Evolutionary conservation across 1,140 invertebrate genomes (phyloP), one percentile per base, ranked within the genome.

Genomic region (Sogatella furcifera): DNA sequence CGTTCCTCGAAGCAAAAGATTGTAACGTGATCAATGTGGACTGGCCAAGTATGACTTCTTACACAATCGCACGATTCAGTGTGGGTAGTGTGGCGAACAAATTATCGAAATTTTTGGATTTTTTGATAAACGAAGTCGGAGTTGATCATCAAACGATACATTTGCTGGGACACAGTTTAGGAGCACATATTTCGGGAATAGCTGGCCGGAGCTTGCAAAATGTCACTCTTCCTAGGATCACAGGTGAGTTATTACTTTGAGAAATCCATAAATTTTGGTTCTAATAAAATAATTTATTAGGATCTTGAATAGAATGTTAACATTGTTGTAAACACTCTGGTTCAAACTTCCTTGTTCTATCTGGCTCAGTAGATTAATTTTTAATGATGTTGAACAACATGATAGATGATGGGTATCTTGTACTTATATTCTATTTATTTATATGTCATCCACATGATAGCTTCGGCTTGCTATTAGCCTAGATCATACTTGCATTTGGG

Each of bases 141-240:
- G 44, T 57, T 0, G 28, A 57, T 19, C 15, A 2, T 1, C 19
- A 49, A 8, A 14, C 55, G 13, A 43, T 62, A 4, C 60, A 62
- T 44, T 22, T 62, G 11, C 21, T 62, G 5, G 91, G 90, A 0
- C 90, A 92, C 74, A 92, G 89, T 64, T 74, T 95, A 6, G 90
- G 91, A 0, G 84, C 89, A 0, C 90, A 95, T 66, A 82, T 92
- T n/a, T 82, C 85, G 1, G 89, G 89, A 1, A 84, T 85, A 60
- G 78, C 84, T 0, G 90, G 89, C 1, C 76, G 75, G 57, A 76
- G 77, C 62, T 71, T 79, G 2, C 77, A 76, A 0, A 77, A 79
- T 4, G 63, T 69, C 17, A 70, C 68, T 31, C 68, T 85, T 2
- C 81, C 78, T 5, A 75, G 84, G 14, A 84, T 88, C 17, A 80